phyloP scores from a whole-genome alignment of 2,888 invertebrate genomes.

The Drosophila testacea region DNA sequence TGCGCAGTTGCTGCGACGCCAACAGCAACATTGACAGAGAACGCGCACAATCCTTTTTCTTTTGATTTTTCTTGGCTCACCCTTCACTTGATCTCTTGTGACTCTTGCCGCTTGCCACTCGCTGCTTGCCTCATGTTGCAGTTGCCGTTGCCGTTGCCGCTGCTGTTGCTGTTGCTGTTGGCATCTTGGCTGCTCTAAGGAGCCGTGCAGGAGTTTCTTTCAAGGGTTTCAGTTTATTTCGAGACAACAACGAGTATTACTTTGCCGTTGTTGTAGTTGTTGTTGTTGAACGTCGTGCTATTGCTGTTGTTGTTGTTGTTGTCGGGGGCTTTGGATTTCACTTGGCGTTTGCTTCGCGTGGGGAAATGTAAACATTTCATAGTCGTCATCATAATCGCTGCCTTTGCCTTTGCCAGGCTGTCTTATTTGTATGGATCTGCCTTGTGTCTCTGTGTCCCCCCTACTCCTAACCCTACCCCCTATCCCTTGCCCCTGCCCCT shows the following conservation, averaged over 20 bases:
- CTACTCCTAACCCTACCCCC: conserved; percentile 8
- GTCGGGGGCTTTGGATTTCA: conserved; percentile 73
- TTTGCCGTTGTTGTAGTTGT: conserved; percentile 15
- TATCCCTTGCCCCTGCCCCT: conserved; percentile 1
- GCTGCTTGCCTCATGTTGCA: conserved; percentile 14
- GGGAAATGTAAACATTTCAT: conserved; percentile 79
- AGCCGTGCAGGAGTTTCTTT: conserved; percentile 69
- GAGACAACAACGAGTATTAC: conserved; percentile 36
- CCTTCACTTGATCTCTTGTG: conserved; percentile 76
- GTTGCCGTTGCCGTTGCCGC: conserved; percentile 12
- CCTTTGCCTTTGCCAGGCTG: conserved; percentile 30
- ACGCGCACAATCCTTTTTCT: conserved; percentile 74
- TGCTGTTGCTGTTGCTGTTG: conserved; percentile 1
- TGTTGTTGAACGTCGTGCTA: neutral
- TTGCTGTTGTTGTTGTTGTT: conserved; percentile 7
- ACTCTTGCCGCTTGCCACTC: conserved; percentile 46
- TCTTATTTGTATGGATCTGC: conserved; percentile 28
- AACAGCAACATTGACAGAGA: conserved; percentile 24
- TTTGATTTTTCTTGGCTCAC: conserved; percentile 71
- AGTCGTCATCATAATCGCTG: conserved; percentile 70
- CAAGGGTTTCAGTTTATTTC: conserved; percentile 69
- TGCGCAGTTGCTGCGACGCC: conserved; percentile 57
- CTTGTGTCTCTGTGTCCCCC: conserved; percentile 16
- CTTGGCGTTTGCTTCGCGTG: conserved; percentile 67
- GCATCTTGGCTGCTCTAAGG: conserved; percentile 30